Base-by-base conservation (phyloP, 2,113 vertebrate genomes). In the Xenopus borealis region DNA sequence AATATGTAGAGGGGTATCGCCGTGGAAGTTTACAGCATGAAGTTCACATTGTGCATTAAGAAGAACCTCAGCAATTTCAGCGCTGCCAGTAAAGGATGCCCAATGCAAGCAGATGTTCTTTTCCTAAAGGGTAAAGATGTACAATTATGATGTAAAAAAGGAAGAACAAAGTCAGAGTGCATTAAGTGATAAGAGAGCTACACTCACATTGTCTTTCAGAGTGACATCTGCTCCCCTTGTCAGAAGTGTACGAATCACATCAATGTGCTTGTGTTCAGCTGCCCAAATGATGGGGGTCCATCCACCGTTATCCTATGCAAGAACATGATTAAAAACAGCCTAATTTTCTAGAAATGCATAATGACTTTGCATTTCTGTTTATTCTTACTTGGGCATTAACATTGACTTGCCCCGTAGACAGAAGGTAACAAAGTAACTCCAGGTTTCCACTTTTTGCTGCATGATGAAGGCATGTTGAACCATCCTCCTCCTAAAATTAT, bases 211-310 rank as follows among this genome's bases (percentile, higher is more conserved):
- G 81, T 97, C 95, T 2, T 89, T 90, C 55, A 96, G 85, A 8
- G 91, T 93, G 78, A 96, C 94, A 0, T 95, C 92, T 0, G 95
- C 94, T 1, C 95, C 95, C 65, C 95, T 83, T 12, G 93, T 94
- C 73, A 97, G 86, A 78, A 97, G 87, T 16, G 90, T 87, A 69
- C 89, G 89, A 80, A 97, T 96, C 58, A 97, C 90, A 0, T 92
- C 85, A 0, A 94, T 90, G n/a, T 96, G 95, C 78, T 93, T 92
- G 83, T 96, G 95, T 71, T 97, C 95, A 0, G 95, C 95, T 0
- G 95, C 94, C 95, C 95, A 97, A 82, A 97, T 96, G 79, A 97
- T 92, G 3, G 95, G 95, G 0, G 95, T 96, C 95, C 95, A 97
- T 9, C 95, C 95, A 0, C 95, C 95, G 0, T 86, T 95, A 82